A percentile compares a stretch with the other conserved stretches of the same genome.
Evolutionary conservation across 2,797 vertebrate species (phyloP).

Genomic region (Neosalanx taihuensis): DNA sequence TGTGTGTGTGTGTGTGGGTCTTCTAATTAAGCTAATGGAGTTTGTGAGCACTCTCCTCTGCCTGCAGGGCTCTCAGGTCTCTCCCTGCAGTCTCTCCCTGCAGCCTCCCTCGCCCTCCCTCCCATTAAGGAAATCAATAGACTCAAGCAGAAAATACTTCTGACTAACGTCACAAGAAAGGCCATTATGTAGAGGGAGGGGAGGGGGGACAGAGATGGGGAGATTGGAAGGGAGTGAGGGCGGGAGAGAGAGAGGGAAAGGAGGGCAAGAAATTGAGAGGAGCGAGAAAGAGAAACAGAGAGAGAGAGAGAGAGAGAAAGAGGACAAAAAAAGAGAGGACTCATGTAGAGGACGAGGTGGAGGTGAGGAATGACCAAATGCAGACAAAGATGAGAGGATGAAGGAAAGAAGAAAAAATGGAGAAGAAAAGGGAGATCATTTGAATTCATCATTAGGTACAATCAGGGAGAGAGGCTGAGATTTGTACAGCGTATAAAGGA

Average conservation of each 20-base stretch:
- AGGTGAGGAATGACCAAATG: no score
- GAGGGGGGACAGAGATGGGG: conserved; percentile 5
- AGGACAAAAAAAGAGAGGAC: not conserved
- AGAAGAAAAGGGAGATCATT: conserved; percentile 30
- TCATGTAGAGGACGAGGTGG: no score
- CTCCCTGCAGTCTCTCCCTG: conserved; percentile 30
- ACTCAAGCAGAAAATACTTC: conserved; percentile 68
- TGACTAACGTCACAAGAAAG: conserved; percentile 70
- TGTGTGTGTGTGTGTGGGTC: conserved; percentile 24
- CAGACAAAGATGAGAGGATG: conserved; percentile 11
- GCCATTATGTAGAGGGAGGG: conserved; percentile 64
- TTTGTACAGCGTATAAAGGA: conserved; percentile 2
- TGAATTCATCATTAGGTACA: conserved; percentile 44
- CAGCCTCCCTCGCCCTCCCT: conserved; percentile 43
- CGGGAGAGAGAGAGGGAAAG: conserved; percentile 2
- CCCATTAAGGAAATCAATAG: conserved; percentile 77
- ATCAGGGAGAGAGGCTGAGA: conserved; percentile 26
- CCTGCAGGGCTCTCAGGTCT: conserved; percentile 43
- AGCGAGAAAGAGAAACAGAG: conserved; percentile 36
- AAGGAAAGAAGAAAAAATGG: conserved; percentile 17
- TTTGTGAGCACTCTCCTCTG: conserved; percentile 54
- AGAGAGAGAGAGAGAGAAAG: conserved; percentile 27
- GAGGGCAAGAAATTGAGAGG: not conserved
- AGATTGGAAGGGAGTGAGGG: conserved; percentile 33
- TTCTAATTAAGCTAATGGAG: conserved; percentile 79